Conservation (phyloP, 2,797 vertebrate genomes). For the Aulostomus chinensis region DNA sequence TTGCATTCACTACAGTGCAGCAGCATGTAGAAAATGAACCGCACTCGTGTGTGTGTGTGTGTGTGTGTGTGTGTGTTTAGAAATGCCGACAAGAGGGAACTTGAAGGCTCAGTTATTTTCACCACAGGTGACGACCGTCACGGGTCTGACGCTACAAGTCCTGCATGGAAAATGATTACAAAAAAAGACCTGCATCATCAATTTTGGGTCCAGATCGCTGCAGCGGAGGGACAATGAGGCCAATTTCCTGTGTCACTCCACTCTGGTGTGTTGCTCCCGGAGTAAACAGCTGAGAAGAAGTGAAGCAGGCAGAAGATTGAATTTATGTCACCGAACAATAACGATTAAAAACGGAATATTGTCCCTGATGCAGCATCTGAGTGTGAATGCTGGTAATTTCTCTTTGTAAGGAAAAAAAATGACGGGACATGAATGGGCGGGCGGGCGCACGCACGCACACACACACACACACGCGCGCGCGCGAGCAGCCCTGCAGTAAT, state of each 20-base stretch:
- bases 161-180: too few species aligned
- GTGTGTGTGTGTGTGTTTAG: too few species aligned
- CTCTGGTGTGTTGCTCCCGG: background rate
- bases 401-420: conserved; percentile 55
- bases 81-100: too few species aligned
- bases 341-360: conserved; percentile 44
- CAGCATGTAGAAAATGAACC: too few species aligned
- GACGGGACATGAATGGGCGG: conserved; percentile 59
- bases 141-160: too few species aligned
- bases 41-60: too few species aligned
- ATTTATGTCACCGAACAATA: conserved; percentile 44
- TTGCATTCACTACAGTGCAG: too few species aligned
- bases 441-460: conserved; percentile 20
- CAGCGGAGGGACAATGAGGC: conserved; percentile 3
- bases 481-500: conserved; percentile 52
- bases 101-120: too few species aligned
- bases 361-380: conserved; percentile 21
- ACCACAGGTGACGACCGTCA: too few species aligned
- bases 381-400: conserved; percentile 54
- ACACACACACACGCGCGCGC: conserved; percentile 27
- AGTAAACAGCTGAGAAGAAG: conserved; percentile 21
- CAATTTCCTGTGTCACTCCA: conserved; percentile 17
- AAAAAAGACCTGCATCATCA: too few species aligned
- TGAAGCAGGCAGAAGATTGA: conserved; percentile 24
- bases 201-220: too few species aligned